Evolutionary conservation across 1,140 invertebrate genomes (phyloP), one percentile per base, ranked within the genome.

Genomic region (Magallana angulata): DNA sequence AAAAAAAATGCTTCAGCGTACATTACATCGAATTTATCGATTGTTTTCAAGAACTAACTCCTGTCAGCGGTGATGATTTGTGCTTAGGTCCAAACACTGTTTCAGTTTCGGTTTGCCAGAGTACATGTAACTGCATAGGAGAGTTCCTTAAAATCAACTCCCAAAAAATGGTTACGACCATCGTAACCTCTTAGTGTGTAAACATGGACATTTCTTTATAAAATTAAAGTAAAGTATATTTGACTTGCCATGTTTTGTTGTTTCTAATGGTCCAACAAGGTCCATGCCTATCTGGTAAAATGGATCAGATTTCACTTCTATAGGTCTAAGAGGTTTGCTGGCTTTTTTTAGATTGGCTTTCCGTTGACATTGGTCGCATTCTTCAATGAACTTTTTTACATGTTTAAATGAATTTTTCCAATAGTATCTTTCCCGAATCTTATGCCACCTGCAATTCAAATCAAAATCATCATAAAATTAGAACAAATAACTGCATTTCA

Each of bases 271-370:
- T 64, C 84, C 84, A 30, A 85, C 48, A 12, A 85, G n/a, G 36
- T 85, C 84, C 84, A 85, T 85, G 16, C 84, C 84, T 60, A 85
- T 85, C 48, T 64, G 30, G 14, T 11, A 62, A 60, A 85, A 85
- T 24, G 84, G 24, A 16, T 14, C 84, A 24, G 14, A 16, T 14
- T 24, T 12, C 36, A 85, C 84, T 62, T 12, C 57, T 62, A 85
- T 85, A 57, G 84, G 84, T 57, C 57, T 24, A 16, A 85, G 84
- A 16, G 84, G 84, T 64, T 85, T 85, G 58, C 36, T 85, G 12
- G 84, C 84, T 64, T 85, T 85, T 8, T 85, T 85, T 68, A 62
- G 62, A n/a, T 4, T 1, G n/a, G 16, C 62, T 57, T 62, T 85
- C 36, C 82, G 16, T 58, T 84, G 82, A 57, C 82, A 84, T 24